Evolutionary conservation across 2,113 vertebrate species (phyloP).

Genomic region (Boleophthalmus pectinirostris): DNA sequence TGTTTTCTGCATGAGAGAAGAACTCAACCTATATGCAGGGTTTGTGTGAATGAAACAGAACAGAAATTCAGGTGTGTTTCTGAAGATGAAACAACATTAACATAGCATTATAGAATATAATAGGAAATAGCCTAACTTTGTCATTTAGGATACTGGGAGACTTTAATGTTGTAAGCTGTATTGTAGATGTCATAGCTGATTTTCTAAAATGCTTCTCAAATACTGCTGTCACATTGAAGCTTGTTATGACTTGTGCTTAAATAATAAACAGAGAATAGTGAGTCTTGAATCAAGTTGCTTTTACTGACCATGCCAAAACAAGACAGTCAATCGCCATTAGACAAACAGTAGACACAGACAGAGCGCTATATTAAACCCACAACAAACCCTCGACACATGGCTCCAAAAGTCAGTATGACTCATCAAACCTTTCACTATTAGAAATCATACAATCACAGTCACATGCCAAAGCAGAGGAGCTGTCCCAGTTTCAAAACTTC

Average conservation of each 20-base stretch:
- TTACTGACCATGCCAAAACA: constrained; percentile 77
- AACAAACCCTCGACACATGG: constrained; percentile 35
- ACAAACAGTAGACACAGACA: constrained; percentile 62
- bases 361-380: constrained; percentile 59
- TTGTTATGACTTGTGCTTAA: background rate
- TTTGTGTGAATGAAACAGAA: no score
- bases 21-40: no score
- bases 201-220: background rate
- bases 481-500: background rate
- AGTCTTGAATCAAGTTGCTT: constrained; percentile 61
- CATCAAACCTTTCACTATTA: constrained; percentile 22
- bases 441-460: constrained; percentile 36
- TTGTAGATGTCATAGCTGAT: no score
- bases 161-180: no score
- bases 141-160: no score
- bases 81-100: no score
- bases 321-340: constrained; percentile 63
- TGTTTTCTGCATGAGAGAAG: no score
- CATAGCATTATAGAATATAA: no score
- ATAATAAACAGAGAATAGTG: background rate
- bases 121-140: no score
- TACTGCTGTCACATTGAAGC: no score
- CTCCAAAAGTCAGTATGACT: constrained; percentile 57
- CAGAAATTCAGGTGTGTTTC: no score
- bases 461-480: constrained; percentile 57